These are phyloP conservation scores for Psittacula cyanocephala DNA, from an alignment of 2,113 vertebrate species.

Conservation along the genomic window DNA sequence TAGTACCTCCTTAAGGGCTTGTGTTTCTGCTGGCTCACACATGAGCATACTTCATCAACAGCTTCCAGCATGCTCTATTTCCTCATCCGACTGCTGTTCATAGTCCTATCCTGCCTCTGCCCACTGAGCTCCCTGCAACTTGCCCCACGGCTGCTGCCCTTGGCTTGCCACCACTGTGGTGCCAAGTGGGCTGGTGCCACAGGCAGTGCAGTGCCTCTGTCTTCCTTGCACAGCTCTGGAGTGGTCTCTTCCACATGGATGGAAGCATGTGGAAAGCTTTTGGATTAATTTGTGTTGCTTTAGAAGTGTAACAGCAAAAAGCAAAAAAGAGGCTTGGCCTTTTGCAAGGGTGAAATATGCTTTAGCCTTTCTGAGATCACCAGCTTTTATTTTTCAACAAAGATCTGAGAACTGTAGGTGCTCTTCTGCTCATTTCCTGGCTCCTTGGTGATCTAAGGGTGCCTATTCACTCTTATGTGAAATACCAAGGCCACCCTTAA, in stretches of 20 bases:
- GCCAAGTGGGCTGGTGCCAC: neutral
- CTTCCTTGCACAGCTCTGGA: neutral
- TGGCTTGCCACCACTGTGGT: accelerated
- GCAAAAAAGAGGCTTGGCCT: neutral
- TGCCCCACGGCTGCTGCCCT: neutral
- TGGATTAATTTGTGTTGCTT: neutral
- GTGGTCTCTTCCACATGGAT: neutral
- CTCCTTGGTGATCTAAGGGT: neutral
- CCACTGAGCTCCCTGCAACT: neutral
- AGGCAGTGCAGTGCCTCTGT: accelerated
- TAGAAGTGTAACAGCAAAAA: neutral
- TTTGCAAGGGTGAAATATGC: neutral
- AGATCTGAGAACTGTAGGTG: neutral
- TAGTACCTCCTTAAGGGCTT: accelerated
- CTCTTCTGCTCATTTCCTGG: neutral
- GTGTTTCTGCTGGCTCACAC: neutral
- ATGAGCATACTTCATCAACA: neutral
- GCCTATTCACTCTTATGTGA: neutral
- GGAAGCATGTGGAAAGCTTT: neutral
- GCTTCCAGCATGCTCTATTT: neutral
- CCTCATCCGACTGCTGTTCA: neutral
- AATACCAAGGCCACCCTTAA: neutral
- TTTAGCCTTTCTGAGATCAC: neutral
- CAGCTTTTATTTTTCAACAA: neutral
- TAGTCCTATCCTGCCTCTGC: neutral